Evolutionary conservation across 1,140 invertebrate species (phyloP), one percentile per base, ranked within the genome.

Genomic region (Steinernema feltiae): DNA sequence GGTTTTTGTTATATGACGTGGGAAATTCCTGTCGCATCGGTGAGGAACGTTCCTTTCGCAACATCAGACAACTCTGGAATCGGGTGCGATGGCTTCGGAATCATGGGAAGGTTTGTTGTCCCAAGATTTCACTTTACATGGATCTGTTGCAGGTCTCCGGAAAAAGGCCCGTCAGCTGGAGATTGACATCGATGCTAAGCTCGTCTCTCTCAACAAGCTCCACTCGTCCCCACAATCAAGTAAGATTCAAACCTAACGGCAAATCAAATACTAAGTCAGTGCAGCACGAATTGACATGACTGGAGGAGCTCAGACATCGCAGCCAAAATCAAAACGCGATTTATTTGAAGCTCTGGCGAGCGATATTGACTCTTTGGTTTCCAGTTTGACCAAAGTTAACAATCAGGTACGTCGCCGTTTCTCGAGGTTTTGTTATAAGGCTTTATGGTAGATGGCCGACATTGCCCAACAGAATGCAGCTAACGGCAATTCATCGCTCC

Each of bases 121-220:
- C 70, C 1, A 29, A n/a, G 53, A 27, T 63, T 80, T 79, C 7
- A 3, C 24, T 46, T 32, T 29, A 0, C 31, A 29, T 71, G 72
- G 70, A 70, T 75, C 79, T 88, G 7, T 80, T 89, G 72, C 83
- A 97, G 95, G 95, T 88, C 88, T 97, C 63, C 89, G 94, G 69
- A 95, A 95, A 86, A 93, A 95, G 88, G 95, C 95, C 0, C 89
- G 95, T 76, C 91, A 92, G 78, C 88, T 97, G 30, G 96, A 98
- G 89, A 97, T 96, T 90, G 95, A 97, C 87, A 94, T 98, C 78
- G 95, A 98, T 88, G 89, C 94, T 1, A 98, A 98, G 87, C 88
- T 98, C 70, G 93, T 97, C 0, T 93, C 93, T 18, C 95, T 96
- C 84, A 97, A 94, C 87, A 98, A 97, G 89, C 88, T 97, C 27